Evolutionary conservation across 35 echinoderm and acorn worm species (phyloP).

Genomic region (Eucidaris tribuloides): DNA sequence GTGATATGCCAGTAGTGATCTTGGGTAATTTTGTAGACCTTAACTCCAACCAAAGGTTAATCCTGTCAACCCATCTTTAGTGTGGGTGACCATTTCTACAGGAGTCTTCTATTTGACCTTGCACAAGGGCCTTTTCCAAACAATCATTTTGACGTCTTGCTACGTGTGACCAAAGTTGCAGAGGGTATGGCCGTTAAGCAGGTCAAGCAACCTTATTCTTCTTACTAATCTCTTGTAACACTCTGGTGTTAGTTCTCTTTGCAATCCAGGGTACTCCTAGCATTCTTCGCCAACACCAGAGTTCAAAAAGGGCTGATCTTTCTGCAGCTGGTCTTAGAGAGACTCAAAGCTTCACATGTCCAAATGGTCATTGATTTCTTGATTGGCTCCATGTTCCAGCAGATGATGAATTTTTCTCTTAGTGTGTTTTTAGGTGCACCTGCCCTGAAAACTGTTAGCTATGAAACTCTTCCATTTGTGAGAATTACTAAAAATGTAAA

Average conservation of each 20-base stretch:
- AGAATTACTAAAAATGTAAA: no score
- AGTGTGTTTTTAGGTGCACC: no score
- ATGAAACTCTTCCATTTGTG: no score
- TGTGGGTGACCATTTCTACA: constrained; percentile 3
- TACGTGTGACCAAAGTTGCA: constrained; percentile 18
- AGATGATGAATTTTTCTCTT: no score
- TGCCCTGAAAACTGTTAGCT: no score
- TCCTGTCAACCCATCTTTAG: background rate
- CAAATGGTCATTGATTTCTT: background rate
- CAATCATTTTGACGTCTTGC: constrained; percentile 1
- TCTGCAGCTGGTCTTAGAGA: background rate
- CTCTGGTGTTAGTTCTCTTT: background rate
- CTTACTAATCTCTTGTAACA: background rate
- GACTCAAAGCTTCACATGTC: background rate
- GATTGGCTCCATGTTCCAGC: no score
- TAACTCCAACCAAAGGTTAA: no score
- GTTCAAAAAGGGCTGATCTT: background rate
- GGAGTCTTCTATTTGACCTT: background rate
- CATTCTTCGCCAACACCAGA: constrained; percentile 27
- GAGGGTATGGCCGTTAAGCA: background rate
- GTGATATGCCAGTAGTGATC: no score
- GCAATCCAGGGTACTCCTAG: constrained; percentile 10
- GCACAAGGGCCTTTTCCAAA: background rate
- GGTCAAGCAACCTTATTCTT: background rate
- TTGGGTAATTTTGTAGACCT: no score